phyloP scores from a whole-genome alignment of 1,140 invertebrate genomes.

The Hypothenemus hampei region DNA sequence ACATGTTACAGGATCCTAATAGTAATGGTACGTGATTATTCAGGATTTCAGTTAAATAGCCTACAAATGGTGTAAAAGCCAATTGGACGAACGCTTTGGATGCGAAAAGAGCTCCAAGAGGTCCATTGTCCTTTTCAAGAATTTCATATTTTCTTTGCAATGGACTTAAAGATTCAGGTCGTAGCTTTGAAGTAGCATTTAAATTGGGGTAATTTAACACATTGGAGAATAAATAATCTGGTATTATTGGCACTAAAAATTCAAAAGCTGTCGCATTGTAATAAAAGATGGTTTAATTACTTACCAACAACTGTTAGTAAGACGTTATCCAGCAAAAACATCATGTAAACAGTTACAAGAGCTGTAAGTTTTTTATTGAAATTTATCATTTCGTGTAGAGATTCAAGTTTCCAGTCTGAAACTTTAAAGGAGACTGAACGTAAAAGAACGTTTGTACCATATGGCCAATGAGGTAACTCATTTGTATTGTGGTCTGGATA shows the following conservation, averaged over 20 bases:
- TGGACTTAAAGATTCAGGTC: constrained; percentile 37
- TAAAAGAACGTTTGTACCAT: constrained; percentile 13
- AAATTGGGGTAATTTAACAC: constrained; percentile 40
- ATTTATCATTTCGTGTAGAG: no score
- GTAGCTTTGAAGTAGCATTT: constrained; percentile 12
- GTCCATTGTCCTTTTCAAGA: constrained; percentile 62
- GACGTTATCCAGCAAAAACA: constrained; percentile 70
- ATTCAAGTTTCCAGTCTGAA: neutral
- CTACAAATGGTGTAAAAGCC: constrained; percentile 76
- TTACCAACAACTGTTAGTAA: constrained; percentile 74
- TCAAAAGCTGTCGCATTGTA: constrained; percentile 13
- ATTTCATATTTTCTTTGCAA: constrained; percentile 43
- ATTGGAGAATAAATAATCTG: constrained; percentile 67
- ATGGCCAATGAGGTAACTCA: constrained; percentile 2
- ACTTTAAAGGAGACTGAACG: neutral
- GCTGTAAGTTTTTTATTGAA: constrained; percentile 40
- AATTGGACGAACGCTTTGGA: constrained; percentile 85
- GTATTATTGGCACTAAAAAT: constrained; percentile 69
- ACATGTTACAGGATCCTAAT: constrained; percentile 73
- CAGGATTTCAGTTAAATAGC: constrained; percentile 57
- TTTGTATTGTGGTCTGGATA: constrained; percentile 20
- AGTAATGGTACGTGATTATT: constrained; percentile 82
- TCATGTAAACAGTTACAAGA: constrained; percentile 60
- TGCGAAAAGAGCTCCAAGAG: constrained; percentile 75
- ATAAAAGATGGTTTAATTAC: constrained; percentile 34